Percentiles rank a stretch among this genome's conserved stretches.
phyloP scores from a whole-genome alignment of 2,888 invertebrate genomes.

The Philereme vetulata region DNA sequence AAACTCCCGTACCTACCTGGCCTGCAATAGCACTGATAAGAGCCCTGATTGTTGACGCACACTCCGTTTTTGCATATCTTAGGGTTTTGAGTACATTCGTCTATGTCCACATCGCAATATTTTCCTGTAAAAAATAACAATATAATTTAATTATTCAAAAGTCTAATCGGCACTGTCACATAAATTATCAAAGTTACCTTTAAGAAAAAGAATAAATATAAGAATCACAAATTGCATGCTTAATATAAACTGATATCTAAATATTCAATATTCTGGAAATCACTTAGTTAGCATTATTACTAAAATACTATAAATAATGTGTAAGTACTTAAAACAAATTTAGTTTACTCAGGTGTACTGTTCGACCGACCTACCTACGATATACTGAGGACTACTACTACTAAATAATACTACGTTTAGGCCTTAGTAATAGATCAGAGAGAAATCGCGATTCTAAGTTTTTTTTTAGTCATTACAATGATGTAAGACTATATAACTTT shows the following conservation, averaged over 20 bases:
- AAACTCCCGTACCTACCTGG: constrained; percentile 85
- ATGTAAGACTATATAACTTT: not conserved
- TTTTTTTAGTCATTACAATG: not conserved
- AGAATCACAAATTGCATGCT: constrained; percentile 31
- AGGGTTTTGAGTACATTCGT: constrained; percentile 87
- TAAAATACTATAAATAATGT: constrained; percentile 37
- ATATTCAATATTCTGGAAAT: constrained; percentile 9
- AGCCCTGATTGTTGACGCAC: constrained; percentile 89
- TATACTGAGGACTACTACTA: not conserved
- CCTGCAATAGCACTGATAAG: constrained; percentile 92
- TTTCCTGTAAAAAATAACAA: constrained; percentile 65
- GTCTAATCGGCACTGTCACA: not conserved
- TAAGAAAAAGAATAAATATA: constrained; percentile 33
- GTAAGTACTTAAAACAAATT: constrained; percentile 45
- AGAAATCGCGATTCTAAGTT: not conserved
- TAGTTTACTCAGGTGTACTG: constrained; percentile 62
- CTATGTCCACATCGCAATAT: constrained; percentile 86
- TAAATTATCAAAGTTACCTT: constrained; percentile 39
- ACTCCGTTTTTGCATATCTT: constrained; percentile 92
- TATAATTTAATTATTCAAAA: not conserved
- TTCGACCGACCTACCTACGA: constrained; percentile 11
- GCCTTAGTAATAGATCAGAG: not conserved
- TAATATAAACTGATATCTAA: constrained; percentile 17
- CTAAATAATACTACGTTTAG: too few species aligned
- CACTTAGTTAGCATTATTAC: constrained; percentile 16